phyloP scores from a whole-genome alignment of 2,113 vertebrate species.

The Nycticryphes semicollaris region DNA sequence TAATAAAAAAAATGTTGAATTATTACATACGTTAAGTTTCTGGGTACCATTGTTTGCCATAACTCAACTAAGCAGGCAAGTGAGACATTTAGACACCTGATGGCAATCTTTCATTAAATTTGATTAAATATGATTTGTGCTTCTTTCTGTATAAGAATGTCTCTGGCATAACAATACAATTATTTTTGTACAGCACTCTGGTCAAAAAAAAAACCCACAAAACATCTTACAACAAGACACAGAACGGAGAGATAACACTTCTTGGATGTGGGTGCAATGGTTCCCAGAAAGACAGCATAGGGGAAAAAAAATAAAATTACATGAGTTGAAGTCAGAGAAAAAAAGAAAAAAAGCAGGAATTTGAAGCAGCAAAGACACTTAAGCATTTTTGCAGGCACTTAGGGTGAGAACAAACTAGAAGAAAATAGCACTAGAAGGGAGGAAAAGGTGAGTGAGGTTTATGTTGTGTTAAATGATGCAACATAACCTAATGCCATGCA shows the following conservation, averaged over 20 bases:
- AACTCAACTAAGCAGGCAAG: slow-evolving; percentile 45
- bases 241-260: slow-evolving; percentile 9
- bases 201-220: not conserved
- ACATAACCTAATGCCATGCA: slow-evolving; percentile 62
- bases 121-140: slow-evolving; percentile 45
- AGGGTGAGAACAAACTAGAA: slow-evolving; percentile 12
- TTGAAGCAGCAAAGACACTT: slow-evolving; percentile 12
- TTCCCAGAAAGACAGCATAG: not conserved
- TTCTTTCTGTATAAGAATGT: not conserved
- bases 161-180: not conserved
- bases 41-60: not conserved
- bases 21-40: not conserved
- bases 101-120: slow-evolving; percentile 80
- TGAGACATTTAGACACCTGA: slow-evolving; percentile 74
- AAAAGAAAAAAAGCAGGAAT: not conserved
- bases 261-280: not conserved
- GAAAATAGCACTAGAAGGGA: slow-evolving; percentile 28
- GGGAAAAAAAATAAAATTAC: not conserved
- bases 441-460: slow-evolving; percentile 51
- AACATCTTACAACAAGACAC: not conserved
- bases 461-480: slow-evolving; percentile 68
- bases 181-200: not conserved
- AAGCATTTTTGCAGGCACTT: slow-evolving; percentile 16
- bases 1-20: not conserved
- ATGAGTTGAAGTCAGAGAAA: not conserved